Evolutionary conservation across 2,113 vertebrate genomes (phyloP).

Genomic region (Nothobranchius furzeri): DNA sequence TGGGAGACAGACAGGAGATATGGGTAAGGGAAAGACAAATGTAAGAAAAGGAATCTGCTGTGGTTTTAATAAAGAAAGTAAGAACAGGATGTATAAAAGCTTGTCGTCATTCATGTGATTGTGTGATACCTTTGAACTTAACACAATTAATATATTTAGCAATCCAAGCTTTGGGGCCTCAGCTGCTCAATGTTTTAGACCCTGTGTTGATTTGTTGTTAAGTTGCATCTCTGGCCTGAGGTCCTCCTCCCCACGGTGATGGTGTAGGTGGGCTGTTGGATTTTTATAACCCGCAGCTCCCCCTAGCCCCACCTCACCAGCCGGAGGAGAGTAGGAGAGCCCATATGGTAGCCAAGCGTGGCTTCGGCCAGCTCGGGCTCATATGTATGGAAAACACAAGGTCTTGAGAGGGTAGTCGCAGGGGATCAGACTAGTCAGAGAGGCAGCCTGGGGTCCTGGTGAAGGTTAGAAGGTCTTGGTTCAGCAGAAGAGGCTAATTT

Average conservation of each 20-base stretch:
- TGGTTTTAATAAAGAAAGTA: constrained; percentile 15
- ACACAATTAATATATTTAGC: too few relatives aligned
- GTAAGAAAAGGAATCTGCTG: constrained; percentile 14
- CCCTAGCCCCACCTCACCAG: constrained; percentile 26
- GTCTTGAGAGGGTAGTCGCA: constrained; percentile 54
- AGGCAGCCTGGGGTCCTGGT: constrained; percentile 67
- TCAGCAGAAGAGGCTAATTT: constrained; percentile 72
- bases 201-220: constrained; percentile 14
- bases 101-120: too few relatives aligned
- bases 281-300: constrained; percentile 44
- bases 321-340: constrained; percentile 19
- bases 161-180: not conserved
- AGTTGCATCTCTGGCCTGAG: constrained; percentile 16
- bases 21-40: not conserved
- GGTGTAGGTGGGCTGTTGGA: constrained; percentile 39
- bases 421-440: constrained; percentile 65
- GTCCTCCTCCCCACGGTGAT: constrained; percentile 29
- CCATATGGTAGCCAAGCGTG: constrained; percentile 53
- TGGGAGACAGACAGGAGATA: constrained; percentile 5
- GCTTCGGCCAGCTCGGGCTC: constrained; percentile 47
- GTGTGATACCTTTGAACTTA: too few relatives aligned
- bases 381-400: constrained; percentile 68
- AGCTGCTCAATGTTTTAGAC: constrained; percentile 6
- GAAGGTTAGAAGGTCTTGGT: constrained; percentile 72
- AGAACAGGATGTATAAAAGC: not conserved